Evolutionary conservation across 1,140 invertebrate species (phyloP), one percentile per base, ranked within the genome.

Genomic region (Drosophila aff.): DNA sequence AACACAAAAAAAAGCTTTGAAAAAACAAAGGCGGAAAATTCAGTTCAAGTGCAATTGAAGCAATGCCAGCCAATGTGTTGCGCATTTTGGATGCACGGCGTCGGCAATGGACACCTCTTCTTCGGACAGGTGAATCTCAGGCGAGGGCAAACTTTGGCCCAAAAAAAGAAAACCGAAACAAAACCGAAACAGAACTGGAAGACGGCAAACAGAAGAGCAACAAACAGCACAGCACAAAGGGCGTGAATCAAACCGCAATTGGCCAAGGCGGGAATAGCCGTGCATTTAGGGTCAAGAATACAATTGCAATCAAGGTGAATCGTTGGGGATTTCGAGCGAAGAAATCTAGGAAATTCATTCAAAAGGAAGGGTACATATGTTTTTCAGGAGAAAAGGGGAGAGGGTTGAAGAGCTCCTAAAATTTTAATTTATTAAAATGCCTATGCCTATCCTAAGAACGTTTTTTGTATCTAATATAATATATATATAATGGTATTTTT

Each of bases 41-140:
- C 76, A 65, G 73, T 67, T 82, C 74, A 85, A 82, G 83, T 87
- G 83, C 79, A 76, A 75, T 68, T 57, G 21, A 57, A 23, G 53
- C 53, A 1, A 26, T 57, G 53, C 36, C 36, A 57, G 62, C 71
- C 80, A 81, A 85, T 85, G 68, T 85, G 82, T 85, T 85, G 82
- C 63, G 69, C 82, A 86, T 86, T 86, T 82, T 64, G 63, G 62
- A 86, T 86, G 83, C 79, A 80, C 26, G 59, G 59, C 21, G 40
- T 60, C 10, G 53, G 16, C 40, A 11, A 69, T 31, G 26, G 57
- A 71, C 66, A 69, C 66, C 66, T 46, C 16, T n/a, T 49, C 9
- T 13, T 44, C 10, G 55, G 64, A 38, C 67, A 69, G 62, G 23
- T 52, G 62, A 71, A 68, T 71, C 47, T 71, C 47, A 41, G 63